These are phyloP conservation scores for Poecilia picta DNA, from an alignment of 2,797 vertebrate species.

Conservation along the genomic window DNA sequence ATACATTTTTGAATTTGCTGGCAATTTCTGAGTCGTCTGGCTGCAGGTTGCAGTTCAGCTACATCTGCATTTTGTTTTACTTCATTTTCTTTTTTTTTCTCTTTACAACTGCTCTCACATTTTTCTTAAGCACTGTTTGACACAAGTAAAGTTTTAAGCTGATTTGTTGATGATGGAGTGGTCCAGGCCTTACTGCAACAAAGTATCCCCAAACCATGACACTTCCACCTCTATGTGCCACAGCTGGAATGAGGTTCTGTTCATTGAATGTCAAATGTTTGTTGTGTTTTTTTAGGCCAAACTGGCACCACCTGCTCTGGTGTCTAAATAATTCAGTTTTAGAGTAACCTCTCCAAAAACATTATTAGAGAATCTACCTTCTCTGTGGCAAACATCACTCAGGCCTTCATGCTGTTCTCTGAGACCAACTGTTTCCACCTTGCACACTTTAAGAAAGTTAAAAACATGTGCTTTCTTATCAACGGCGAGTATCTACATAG, in stretches of 20 bases:
- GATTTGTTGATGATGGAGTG: not conserved
- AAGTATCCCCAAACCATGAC: not conserved
- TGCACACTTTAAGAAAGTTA: not conserved
- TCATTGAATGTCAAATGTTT: not conserved
- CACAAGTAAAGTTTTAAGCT: not conserved
- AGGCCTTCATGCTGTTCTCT: not conserved
- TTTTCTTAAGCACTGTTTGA: not conserved
- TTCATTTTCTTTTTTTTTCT: no score
- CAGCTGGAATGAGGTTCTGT: not conserved
- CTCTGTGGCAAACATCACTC: not conserved
- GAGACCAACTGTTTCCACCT: not conserved
- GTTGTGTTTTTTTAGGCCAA: not conserved
- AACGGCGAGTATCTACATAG: not conserved
- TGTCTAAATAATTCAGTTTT: not conserved
- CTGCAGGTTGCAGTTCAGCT: not conserved
- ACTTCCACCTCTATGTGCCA: not conserved
- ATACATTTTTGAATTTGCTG: not conserved
- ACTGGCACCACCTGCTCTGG: not conserved
- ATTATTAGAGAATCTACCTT: not conserved
- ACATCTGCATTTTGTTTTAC: not conserved
- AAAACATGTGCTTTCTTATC: not conserved
- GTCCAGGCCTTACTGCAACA: not conserved
- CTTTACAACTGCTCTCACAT: no score
- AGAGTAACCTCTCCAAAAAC: not conserved
- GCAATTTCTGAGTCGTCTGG: no score